Percentiles rank a stretch among this genome's conserved stretches.
Evolutionary conservation across 35 echinoderm and acorn worm genomes (phyloP).

Genomic region (Heliocidaris tuberculata): DNA sequence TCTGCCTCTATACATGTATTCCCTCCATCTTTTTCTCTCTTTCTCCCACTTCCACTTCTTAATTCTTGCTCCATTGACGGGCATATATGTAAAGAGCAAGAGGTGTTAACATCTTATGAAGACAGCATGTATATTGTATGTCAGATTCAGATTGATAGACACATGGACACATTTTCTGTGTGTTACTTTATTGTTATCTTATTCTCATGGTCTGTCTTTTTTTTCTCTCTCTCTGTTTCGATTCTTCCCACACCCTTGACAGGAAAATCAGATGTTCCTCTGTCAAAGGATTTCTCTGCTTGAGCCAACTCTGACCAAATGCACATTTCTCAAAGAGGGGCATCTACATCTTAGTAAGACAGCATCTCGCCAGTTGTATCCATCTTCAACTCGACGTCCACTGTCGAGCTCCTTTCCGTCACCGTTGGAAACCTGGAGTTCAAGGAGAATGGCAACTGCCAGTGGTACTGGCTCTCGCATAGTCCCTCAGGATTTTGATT

Average conservation of each 20-base stretch:
- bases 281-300: neutral
- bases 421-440: neutral
- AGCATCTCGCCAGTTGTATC: neutral
- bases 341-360: neutral
- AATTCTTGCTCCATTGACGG: too few relatives aligned
- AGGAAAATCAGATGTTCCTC: neutral
- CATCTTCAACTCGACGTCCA: neutral
- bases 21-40: too few relatives aligned
- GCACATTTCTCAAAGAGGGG: neutral
- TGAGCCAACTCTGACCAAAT: neutral
- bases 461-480: neutral
- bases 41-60: too few relatives aligned
- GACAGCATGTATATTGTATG: too few relatives aligned
- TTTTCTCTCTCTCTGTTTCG: neutral
- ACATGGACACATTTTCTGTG: too few relatives aligned
- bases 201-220: neutral
- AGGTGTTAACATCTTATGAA: too few relatives aligned
- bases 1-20: too few relatives aligned
- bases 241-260: too few relatives aligned
- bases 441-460: neutral
- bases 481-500: slow-evolving; percentile 74
- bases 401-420: neutral
- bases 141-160: too few relatives aligned
- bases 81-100: too few relatives aligned
- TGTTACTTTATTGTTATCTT: too few relatives aligned